Base-by-base conservation (phyloP, 2,888 invertebrate species). In the Leucophenga maculata region DNA sequence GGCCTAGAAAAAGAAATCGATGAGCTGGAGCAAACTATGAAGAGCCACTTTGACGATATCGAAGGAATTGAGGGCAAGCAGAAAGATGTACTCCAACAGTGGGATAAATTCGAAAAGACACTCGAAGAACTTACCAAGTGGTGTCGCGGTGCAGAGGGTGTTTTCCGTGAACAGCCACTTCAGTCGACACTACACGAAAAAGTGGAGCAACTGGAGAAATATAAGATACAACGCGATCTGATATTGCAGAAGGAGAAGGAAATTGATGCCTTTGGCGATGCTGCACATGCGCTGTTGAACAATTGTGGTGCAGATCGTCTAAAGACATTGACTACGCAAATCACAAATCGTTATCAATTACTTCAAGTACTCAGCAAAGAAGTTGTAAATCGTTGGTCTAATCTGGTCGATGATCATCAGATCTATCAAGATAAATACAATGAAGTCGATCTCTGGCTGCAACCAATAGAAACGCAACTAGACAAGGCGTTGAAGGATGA, bases 181-280 rank as follows among this genome's bases (percentile, higher is more conserved):
- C 94, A 95, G 85, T 93, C 94, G 0, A 93, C 94, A 0, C 88
- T 96, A 20, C 90, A 92, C 64, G 96, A 97, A 78, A 98, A 98
- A 88, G 92, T 93, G 80, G 90, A 91, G 31, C 94, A 95, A 78
- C 89, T 96, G 13, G 91, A 92, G 74, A 90, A 90, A 67, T 94
- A 94, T 78, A 92, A 93, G 78, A 92, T 93, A 65, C 91, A 94
- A 78, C 92, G 95, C 20, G 94, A 95, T 73, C 91, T 92, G 65
- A 93, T 98, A 64, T 89, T 93, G 65, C 91, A 91, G 13, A 94
- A 95, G 80, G 97, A 98, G 87, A 92, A 93, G 78, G 93, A 94
- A 85, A 93, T 98, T 54, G 97, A 97, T 86, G 91, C 92, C 13
- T 97, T 97, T 84, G 93, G 96, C 22, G 97, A 98, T 87, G 93